Evolutionary conservation across 1,140 invertebrate species (phyloP), one percentile per base, ranked within the genome.

Genomic region (Caenorhabditis inopinata): DNA sequence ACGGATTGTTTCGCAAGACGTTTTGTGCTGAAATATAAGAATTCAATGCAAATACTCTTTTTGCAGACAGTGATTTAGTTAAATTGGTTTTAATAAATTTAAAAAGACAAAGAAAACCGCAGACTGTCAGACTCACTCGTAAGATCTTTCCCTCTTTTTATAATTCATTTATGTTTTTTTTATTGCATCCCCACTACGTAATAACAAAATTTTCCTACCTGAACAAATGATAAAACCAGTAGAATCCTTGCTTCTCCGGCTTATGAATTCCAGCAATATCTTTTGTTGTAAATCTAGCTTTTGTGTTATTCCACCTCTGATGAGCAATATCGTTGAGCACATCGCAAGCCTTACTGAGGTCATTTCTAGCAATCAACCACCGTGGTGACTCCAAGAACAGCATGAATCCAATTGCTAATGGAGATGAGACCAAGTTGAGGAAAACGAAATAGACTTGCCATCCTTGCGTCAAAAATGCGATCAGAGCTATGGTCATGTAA

Each of bases 381-480:
- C 85, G 47, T 2, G 86, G 85, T 12, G 78, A 78, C 47, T 85
- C 85, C 25, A 82, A 47, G 79, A 85, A 86, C 42, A 86, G 74
- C 85, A 86, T 86, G 49, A 86, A 86, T 18, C 81, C 85, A 76
- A 86, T 87, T 23, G 82, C 74, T 35, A 87, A 78, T 51, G 85
- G 85, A 12, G 80, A 79, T 18, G 79, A 84, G 29, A 86, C 80
- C 32, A 85, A 74, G 49, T 86, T 86, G 38, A 86, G 51, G 68
- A 86, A 86, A 6, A 86, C 85, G 49, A 86, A 86, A 58, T 84
- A 86, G 38, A 81, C 58, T 75, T 86, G 85, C 85, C 85, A 86
- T 46, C 85, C 68, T 48, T 84, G 85, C 32, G 85, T 87, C 29
- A 86, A 51, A 46, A 78, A 87, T 18, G 85, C 85, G 21, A 86